A percentile compares a stretch with the other conserved stretches of the same genome.
Evolutionary conservation across 2,113 vertebrate genomes (phyloP).

Genomic region (Pandion haliaetus): DNA sequence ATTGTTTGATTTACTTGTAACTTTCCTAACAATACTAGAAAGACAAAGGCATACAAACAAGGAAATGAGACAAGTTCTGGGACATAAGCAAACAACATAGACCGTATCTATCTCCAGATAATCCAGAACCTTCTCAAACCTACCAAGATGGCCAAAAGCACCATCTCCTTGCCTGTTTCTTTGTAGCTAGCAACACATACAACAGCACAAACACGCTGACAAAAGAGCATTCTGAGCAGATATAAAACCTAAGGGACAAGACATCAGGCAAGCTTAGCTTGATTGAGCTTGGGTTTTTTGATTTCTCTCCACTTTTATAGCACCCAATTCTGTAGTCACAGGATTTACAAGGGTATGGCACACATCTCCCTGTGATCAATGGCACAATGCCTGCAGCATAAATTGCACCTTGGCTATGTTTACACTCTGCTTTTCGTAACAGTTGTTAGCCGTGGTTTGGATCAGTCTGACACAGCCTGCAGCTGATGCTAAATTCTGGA

Average conservation of each 20-base stretch:
- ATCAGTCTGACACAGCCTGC: background rate
- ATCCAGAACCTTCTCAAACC: background rate
- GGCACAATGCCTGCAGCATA: background rate
- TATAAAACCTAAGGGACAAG: background rate
- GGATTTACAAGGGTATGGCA: background rate
- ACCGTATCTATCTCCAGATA: rapidly evolving
- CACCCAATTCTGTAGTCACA: background rate
- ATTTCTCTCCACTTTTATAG: background rate
- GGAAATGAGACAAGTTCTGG: background rate
- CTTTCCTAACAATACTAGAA: background rate
- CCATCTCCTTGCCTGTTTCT: background rate
- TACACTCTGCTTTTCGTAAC: background rate
- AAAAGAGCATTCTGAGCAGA: background rate
- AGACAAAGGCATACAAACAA: background rate
- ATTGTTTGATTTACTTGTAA: background rate
- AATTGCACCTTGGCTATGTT: background rate
- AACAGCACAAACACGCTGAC: background rate
- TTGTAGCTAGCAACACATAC: background rate
- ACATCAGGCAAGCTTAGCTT: background rate
- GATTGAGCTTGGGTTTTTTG: background rate
- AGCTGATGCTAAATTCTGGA: background rate
- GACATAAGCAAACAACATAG: no score
- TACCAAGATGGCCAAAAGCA: background rate
- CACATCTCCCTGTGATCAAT: background rate
- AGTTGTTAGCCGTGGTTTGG: background rate